Evolutionary conservation across 2,797 vertebrate genomes (phyloP), one percentile per base, ranked within the genome.

Genomic region (Poliocrania exsul): DNA sequence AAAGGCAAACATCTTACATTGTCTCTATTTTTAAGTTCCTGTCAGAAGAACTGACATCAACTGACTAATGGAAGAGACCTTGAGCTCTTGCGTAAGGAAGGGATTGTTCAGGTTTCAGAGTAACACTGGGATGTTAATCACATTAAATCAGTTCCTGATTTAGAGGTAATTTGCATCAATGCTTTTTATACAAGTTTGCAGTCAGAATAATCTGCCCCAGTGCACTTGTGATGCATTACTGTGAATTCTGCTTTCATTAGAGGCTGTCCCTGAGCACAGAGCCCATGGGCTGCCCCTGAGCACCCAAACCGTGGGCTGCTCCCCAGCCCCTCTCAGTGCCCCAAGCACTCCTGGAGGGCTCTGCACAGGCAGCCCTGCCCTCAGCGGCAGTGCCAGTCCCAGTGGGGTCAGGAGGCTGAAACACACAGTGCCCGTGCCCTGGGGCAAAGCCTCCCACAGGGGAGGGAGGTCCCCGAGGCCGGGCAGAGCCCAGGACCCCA

Each of bases 61-160:
- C 3, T 73, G 77, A 23, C 62, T 80, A 54, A 69, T 58, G 77
- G 46, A 86, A 67, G 50, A 90, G 49, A 88, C 53, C 37, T 92
- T 91, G 13, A 85, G 53, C 64, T 89, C 90, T 96, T 89, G 71
- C 6, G 0, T 67, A 85, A 93, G 53, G 66, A 60, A 61, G 56
- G 81, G 66, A 70, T 42, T 89, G 62, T 64, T 70, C 78, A 42
- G 58, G 56, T 88, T 95, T 81, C 80, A 67, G 44, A 80, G 14
- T 66, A 77, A 67, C 56, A 14, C 35, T 19, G 42, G 46, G 54
- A 66, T 47, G 29, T 64, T 88, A 88, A 72, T 78, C 69, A 28
- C 58, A 70, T 66, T 70, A 89, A 75, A 71, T 60, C 62, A 37
- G 57, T 81, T 93, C 81, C 87, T 83, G 64, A 65, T 89, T 73